A percentile compares a stretch with the other conserved stretches of the same genome.
Conservation (phyloP, 2,797 vertebrate species). For the Anableps anableps region DNA sequence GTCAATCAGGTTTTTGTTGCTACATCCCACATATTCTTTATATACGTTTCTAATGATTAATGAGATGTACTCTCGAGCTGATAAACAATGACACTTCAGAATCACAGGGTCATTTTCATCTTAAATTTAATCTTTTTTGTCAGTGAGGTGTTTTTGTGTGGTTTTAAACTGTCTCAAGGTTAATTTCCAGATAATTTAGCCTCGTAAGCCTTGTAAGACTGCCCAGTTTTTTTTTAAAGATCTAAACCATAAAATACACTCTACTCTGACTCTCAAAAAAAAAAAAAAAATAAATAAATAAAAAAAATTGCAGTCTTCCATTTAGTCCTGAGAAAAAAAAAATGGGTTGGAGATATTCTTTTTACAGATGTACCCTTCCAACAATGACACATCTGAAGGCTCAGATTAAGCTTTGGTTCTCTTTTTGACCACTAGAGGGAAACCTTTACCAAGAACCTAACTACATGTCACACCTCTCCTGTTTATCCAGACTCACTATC, state of each 20-base stretch:
- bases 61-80: not conserved
- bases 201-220: slow-evolving; percentile 30
- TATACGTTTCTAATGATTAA: not conserved
- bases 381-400: slow-evolving; percentile 31
- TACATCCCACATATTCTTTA: not conserved
- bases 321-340: slow-evolving; percentile 31
- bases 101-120: slow-evolving; percentile 1
- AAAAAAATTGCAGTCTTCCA: slow-evolving; percentile 14
- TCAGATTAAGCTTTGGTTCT: slow-evolving; percentile 52
- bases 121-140: slow-evolving; percentile 30
- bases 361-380: slow-evolving; percentile 19
- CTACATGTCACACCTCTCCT: slow-evolving; percentile 43
- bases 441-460: slow-evolving; percentile 45
- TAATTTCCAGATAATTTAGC: slow-evolving; percentile 28
- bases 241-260: slow-evolving; percentile 43
- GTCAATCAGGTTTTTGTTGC: not conserved
- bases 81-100: not conserved
- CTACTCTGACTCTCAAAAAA: slow-evolving; percentile 11
- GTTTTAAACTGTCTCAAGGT: slow-evolving; percentile 18
- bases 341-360: not conserved
- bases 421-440: slow-evolving; percentile 51
- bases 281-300: no score
- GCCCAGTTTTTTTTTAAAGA: slow-evolving; percentile 1
- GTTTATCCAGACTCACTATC: slow-evolving; percentile 31
- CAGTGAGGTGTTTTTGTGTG: slow-evolving; percentile 19